Evolutionary conservation across 2,888 invertebrate genomes (phyloP).

Genomic region (Apotomis capreana): DNA sequence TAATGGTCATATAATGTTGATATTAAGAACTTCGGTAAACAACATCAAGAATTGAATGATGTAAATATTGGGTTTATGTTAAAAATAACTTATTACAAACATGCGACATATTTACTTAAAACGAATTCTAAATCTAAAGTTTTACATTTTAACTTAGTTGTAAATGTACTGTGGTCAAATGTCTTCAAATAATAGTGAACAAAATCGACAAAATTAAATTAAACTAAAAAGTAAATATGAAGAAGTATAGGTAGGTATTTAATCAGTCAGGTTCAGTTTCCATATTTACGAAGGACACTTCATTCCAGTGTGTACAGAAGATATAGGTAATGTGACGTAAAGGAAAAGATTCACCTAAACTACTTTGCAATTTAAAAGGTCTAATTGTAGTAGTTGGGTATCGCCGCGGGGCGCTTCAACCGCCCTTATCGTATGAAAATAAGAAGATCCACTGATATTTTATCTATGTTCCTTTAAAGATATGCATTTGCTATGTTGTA

Average conservation of each 20-base stretch:
- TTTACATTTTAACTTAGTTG: background rate
- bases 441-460: too few relatives aligned
- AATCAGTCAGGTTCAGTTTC: slow-evolving; percentile 12
- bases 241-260: background rate
- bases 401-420: too few relatives aligned
- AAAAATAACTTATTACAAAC: background rate
- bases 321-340: background rate
- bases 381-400: too few relatives aligned
- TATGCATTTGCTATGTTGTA: too few relatives aligned
- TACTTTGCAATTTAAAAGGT: too few relatives aligned
- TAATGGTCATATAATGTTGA: too few relatives aligned
- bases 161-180: slow-evolving; percentile 27
- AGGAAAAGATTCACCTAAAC: background rate
- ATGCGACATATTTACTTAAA: too few relatives aligned
- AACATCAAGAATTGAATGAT: too few relatives aligned
- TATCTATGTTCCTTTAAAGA: too few relatives aligned
- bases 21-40: too few relatives aligned
- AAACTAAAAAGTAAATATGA: slow-evolving; percentile 5
- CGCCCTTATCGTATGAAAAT: too few relatives aligned
- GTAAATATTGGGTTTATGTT: too few relatives aligned
- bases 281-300: slow-evolving; percentile 1
- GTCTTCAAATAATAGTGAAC: background rate
- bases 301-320: background rate
- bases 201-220: background rate
- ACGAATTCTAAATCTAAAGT: background rate